phyloP scores from a whole-genome alignment of 2,888 invertebrate genomes.

The Hanleya hanleyi region DNA sequence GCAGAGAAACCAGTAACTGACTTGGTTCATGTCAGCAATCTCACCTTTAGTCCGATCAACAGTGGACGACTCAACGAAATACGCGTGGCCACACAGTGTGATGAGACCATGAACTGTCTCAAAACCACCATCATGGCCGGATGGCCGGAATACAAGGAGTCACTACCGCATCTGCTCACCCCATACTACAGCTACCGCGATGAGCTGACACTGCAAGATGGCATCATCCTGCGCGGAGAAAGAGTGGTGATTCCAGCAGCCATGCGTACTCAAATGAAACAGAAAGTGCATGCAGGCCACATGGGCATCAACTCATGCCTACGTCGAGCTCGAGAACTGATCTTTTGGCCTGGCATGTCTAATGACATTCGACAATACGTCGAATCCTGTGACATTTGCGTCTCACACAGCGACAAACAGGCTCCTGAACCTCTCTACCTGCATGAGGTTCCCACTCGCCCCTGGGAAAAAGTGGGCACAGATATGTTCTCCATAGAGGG shows the following conservation, averaged over 20 bases:
- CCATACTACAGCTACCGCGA: constrained; percentile 15
- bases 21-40: too few relatives aligned
- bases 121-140: constrained; percentile 13
- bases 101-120: constrained; percentile 15
- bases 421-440: neutral
- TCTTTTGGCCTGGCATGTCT: neutral
- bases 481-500: too few relatives aligned
- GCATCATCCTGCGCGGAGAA: constrained; percentile 18
- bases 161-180: neutral
- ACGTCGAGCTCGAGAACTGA: neutral
- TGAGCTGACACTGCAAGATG: constrained; percentile 27
- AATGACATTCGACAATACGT: neutral
- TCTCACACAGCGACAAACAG: neutral
- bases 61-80: neutral
- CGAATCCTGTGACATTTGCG: neutral
- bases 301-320: constrained; percentile 16
- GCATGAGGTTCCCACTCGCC: neutral
- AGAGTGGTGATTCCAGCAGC: constrained; percentile 12
- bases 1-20: too few relatives aligned
- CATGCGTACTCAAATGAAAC: neutral
- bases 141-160: constrained; percentile 17
- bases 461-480: neutral
- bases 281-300: constrained; percentile 6
- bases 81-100: neutral
- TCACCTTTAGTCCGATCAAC: constrained; percentile 2